Conservation (phyloP, 1,140 invertebrate genomes). For the Drosophila ercepeae region DNA sequence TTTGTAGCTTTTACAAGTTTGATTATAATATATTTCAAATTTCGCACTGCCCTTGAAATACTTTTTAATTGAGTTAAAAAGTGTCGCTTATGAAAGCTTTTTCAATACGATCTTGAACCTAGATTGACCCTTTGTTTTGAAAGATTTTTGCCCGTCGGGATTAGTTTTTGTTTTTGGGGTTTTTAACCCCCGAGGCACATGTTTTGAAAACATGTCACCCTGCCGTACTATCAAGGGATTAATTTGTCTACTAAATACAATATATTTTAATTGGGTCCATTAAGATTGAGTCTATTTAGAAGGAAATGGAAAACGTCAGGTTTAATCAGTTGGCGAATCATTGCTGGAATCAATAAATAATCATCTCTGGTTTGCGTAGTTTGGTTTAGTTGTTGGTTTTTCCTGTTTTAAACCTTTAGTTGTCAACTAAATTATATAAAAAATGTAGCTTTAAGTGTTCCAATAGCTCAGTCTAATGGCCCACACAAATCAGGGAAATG, state of each 20-base stretch:
- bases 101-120: slow-evolving; percentile 27
- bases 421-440: neutral
- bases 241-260: neutral
- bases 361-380: slow-evolving; percentile 28
- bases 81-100: slow-evolving; percentile 3
- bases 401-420: neutral
- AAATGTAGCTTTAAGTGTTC: neutral
- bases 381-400: slow-evolving; percentile 6
- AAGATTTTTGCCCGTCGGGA: neutral
- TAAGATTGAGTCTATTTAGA: neutral
- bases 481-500: neutral
- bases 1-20: slow-evolving; percentile 4
- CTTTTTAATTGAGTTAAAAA: slow-evolving; percentile 1
- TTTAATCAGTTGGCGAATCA: slow-evolving; percentile 14
- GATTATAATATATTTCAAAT: slow-evolving; percentile 8
- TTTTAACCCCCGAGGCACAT: neutral
- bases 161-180: neutral
- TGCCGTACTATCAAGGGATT: slow-evolving; percentile 9
- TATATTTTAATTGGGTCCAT: neutral
- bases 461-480: neutral
- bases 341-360: slow-evolving; percentile 5
- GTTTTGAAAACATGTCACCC: slow-evolving; percentile 5
- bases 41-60: slow-evolving; percentile 12
- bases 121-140: slow-evolving; percentile 24
- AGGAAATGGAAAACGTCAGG: too few species aligned